Base-by-base conservation (phyloP, 2,797 vertebrate species). In the Oreochromis grahami region DNA sequence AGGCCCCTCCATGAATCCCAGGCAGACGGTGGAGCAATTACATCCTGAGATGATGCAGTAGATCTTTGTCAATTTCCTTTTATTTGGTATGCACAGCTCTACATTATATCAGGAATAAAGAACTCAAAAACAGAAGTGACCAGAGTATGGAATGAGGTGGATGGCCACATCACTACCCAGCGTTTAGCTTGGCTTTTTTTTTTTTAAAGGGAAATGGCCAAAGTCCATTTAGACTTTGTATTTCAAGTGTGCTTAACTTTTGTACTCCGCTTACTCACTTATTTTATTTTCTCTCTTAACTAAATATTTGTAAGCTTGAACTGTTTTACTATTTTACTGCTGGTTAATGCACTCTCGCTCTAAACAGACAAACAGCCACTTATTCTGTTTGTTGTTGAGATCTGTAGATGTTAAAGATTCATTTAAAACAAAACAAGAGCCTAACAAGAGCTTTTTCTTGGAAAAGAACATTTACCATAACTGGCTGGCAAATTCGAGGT, bases 1-100 rank as follows among this genome's bases (percentile, higher is more conserved):
- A 56, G 36, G n/a, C 19, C 15, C 4, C 50, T 78, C 50, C 19
- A 9, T 24, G 36, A 76, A 78, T 76, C 56, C 14, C 77, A 51
- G 72, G 21, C 53, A 81, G 80, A 19, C 34, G 45, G 56, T 82
- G 60, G 34, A 51, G 76, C 56, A 81, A 51, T 83, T n/a, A 48
- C 63, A 86, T 79, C 81, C 80, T 78, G 53, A 79, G 12, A 83
- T 82, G 79, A 86, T 80, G 70, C 68, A 81, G 43, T 36, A 38
- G 10, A 78, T 52, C 9, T 83, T 58, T 88, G 55, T 83, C 83
- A 76, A 24, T 76, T 84, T 92, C 82, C 82, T 84, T 76, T 52
- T 84, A 36, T 78, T 32, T 76, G 50, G 74, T 38, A 58, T 76
- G 4, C 82, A 50, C 24, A 26, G 43, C 51, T 43, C 15, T 83